Conservation (phyloP, 2,888 invertebrate species). For the Thera obeliscata region DNA sequence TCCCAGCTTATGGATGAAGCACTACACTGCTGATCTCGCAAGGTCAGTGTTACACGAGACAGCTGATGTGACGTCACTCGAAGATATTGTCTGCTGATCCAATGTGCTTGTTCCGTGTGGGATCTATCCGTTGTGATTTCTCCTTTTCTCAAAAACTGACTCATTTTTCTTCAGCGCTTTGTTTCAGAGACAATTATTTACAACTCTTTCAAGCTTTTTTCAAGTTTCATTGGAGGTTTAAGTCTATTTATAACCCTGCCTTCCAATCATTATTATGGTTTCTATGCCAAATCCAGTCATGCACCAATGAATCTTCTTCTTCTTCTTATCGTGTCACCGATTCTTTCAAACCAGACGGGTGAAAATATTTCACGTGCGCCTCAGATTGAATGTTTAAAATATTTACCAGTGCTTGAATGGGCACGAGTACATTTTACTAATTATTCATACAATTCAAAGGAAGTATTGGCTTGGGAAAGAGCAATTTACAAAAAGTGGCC, state of each 20-base stretch:
- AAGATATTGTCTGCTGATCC: conserved; percentile 26
- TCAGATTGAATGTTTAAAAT: no score
- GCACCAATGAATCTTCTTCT: no score
- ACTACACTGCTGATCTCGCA: conserved; percentile 35
- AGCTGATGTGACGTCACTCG: conserved; percentile 40
- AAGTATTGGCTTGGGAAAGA: no score
- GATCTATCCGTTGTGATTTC: conserved; percentile 10
- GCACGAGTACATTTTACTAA: no score
- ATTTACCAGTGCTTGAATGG: no score
- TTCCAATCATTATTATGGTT: not conserved
- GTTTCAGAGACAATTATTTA: not conserved
- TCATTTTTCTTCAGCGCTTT: not conserved
- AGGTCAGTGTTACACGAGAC: conserved; percentile 38
- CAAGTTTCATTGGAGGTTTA: not conserved
- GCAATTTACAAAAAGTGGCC: no score
- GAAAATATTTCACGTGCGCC: no score
- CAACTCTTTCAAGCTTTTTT: not conserved
- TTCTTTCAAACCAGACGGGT: no score
- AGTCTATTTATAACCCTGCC: not conserved
- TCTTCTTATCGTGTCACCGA: no score
- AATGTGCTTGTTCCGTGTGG: conserved; percentile 13
- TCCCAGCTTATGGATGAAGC: conserved; percentile 35
- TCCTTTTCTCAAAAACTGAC: not conserved
- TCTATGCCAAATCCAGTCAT: no score
- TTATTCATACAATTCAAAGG: no score